Base-by-base conservation (phyloP, 2,113 vertebrate species). In the Amphilophus citrinellus region DNA sequence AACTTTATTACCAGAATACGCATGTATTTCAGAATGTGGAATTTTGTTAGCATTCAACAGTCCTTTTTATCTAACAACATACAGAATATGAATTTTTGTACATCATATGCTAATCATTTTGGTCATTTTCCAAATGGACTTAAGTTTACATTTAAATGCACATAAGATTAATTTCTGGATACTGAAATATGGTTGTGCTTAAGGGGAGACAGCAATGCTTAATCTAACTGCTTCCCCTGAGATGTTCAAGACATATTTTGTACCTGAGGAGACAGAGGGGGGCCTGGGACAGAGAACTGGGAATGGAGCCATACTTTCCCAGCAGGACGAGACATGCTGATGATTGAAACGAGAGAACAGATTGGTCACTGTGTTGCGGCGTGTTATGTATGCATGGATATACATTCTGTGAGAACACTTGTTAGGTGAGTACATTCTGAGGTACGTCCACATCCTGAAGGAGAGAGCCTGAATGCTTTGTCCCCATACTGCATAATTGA, bases 201-300 rank as follows among this genome's bases (percentile, higher is more conserved):
- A 39, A 60, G 56, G 63, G 58, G 61, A 89, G 84, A 76, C 76
- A 61, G 85, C 68, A 18, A 66, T 50, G 78, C 84, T 77, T 50
- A 84, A 82, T 87, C 77, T 87, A 91, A 94, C 86, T 71, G 68
- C 79, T 61, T 89, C 91, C 88, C 84, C 59, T 37, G 89, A 90
- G 91, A 87, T 83, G 84, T 87, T 82, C 22, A 57, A 62, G 78
- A 82, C 85, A 85, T 85, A 61, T 65, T 61, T 76, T 87, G 85
- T 83, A 89, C 84, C 77, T 80, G 80, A 84, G 85, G 79, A 73
- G 80, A 84, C 79, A 68, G 60, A 30, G 58, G 30, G 68, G 56
- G 62, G 66, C 14, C 10, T 18, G 35, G 83, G 75, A 87, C 42
- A 62, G 20, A 73, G 76, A 39, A 66, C 63, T 61, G 77, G 84